Evolutionary conservation across 2,797 vertebrate species (phyloP), one percentile per base, ranked within the genome.

Genomic region (Danio tinwini): DNA sequence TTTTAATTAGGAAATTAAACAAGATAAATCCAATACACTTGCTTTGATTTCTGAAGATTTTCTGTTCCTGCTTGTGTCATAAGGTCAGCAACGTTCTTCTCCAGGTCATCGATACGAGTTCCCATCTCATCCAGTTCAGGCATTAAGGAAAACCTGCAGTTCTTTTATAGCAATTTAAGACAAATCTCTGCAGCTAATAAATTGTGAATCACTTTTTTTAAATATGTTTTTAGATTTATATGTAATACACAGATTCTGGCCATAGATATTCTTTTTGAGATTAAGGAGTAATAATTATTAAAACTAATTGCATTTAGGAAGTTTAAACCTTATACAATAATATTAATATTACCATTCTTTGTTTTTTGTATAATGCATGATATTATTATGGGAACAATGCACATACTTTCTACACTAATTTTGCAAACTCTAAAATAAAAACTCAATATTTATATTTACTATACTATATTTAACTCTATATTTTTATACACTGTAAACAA

Each of bases 101-200:
- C 94, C 0, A 98, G 90, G 82, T 92, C 91, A n/a, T 85, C 87
- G 0, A 98, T 95, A 29, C 91, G 93, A 7, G 87, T 87, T 0
- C 95, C 96, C 95, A 98, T 98, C 88, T 96, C 95, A 85, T 94
- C 94, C 81, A 96, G 96, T 98, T 83, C 65, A 65, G 10, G 74
- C 6, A 90, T 96, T 91, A 95, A 95, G 89, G 93, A 81, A 62
- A 69, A 69, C 3, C 3, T 5, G n/a, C 7, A 63, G 17, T 55
- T 40, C 10, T 69, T 47, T 59, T 29, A 5, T 59, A 14, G 44
- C 19, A 55, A 49, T 16, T n/a, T 21, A 12, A 19, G 29, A 6
- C 7, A 39, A 50, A 47, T 77, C 45, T 16, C 2, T 8, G 29
- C 37, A 0, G 37, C 11, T 14, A 17, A 50, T 52, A 69, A 39